These are phyloP conservation scores for Leptopilina syphax DNA, from an alignment of 2,888 invertebrate species.

Conservation along the genomic window DNA sequence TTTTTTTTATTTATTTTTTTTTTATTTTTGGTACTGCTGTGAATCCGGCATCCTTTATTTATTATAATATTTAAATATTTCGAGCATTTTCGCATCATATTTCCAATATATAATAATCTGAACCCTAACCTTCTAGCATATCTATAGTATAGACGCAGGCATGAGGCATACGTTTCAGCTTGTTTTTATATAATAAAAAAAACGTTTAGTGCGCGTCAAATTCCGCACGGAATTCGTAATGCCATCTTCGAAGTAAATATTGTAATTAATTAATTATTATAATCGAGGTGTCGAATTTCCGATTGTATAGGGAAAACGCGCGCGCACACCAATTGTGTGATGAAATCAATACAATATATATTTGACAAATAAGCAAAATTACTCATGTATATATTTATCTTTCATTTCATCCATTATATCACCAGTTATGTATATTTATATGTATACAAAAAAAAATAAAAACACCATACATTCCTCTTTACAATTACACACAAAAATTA, in stretches of 20 bases:
- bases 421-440: too few relatives aligned
- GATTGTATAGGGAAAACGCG: slow-evolving; percentile 10
- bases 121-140: slow-evolving; percentile 64
- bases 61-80: slow-evolving; percentile 12
- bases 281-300: slow-evolving; percentile 15
- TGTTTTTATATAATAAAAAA: slow-evolving; percentile 48
- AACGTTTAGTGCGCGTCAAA: slow-evolving; percentile 7
- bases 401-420: too few relatives aligned
- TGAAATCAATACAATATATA: slow-evolving; percentile 22
- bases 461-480: too few relatives aligned
- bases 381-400: too few relatives aligned
- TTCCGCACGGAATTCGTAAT: slow-evolving; percentile 45
- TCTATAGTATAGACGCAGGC: slow-evolving; percentile 72
- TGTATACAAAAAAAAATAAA: too few relatives aligned
- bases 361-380: slow-evolving; percentile 20
- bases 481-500: too few relatives aligned
- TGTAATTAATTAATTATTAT: slow-evolving; percentile 7
- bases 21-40: too few relatives aligned
- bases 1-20: too few relatives aligned
- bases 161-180: slow-evolving; percentile 71
- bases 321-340: slow-evolving; percentile 6
- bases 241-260: slow-evolving; percentile 17
- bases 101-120: slow-evolving; percentile 45
- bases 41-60: too few relatives aligned
- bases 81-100: slow-evolving; percentile 55